These are phyloP conservation scores for Scelioninae gen. 2 DNA, from an alignment of 2,888 invertebrate genomes.

Conservation along the genomic window DNA sequence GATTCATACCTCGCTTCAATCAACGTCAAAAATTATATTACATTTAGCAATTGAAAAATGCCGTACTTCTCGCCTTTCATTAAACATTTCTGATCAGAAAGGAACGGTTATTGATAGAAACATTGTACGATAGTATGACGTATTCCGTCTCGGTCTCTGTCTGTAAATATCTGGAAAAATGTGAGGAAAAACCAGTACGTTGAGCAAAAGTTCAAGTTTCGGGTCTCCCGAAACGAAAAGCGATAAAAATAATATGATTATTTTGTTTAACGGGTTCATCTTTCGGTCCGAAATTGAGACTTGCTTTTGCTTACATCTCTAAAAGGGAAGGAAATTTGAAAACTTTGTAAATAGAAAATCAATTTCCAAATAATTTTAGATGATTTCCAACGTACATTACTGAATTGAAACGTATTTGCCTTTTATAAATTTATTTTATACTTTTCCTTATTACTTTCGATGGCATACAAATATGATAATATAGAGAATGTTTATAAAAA, in stretches of 20 bases:
- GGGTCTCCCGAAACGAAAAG: slow-evolving; percentile 1
- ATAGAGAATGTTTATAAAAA: no score
- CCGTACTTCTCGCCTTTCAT: not conserved
- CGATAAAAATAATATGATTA: slow-evolving; percentile 1
- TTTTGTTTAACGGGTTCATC: slow-evolving; percentile 5
- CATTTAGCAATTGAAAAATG: slow-evolving; percentile 16
- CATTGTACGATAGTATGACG: no score
- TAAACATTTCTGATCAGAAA: not conserved
- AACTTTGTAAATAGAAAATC: no score
- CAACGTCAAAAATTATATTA: slow-evolving; percentile 42
- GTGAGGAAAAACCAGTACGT: not conserved
- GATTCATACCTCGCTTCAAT: slow-evolving; percentile 41
- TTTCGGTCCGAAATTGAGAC: not conserved
- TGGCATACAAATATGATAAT: no score
- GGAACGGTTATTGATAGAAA: not conserved
- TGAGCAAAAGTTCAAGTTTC: not conserved
- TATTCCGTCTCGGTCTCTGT: no score
- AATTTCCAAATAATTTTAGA: no score
- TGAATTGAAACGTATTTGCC: no score
- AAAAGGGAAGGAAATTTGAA: no score
- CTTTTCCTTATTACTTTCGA: no score
- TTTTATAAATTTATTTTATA: no score
- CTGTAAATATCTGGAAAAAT: not conserved
- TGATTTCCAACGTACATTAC: no score
- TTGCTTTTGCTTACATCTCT: no score